Conservation (phyloP, 2,797 vertebrate genomes). For the Malacoraja senta region DNA sequence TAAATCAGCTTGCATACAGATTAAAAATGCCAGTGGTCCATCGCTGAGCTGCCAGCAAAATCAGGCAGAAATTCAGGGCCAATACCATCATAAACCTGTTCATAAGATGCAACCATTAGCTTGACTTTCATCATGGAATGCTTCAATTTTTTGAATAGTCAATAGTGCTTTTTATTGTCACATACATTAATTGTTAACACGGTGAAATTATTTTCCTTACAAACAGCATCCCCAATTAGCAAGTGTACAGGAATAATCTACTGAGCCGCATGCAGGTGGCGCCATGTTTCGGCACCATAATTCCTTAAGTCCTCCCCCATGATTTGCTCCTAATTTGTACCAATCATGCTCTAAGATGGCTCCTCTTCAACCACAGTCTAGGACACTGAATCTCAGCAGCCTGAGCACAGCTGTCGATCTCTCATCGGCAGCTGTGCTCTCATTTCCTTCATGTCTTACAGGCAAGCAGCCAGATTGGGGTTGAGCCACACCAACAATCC, state of each 20-base stretch:
- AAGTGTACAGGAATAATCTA: no score
- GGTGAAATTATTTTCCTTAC: no score
- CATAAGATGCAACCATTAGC: not conserved
- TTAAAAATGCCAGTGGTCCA: no score
- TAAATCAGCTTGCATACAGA: no score
- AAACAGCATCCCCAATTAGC: no score
- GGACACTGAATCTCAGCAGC: not conserved
- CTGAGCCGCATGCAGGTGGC: no score
- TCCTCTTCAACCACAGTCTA: not conserved
- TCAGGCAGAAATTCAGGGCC: no score
- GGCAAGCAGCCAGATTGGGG: not conserved
- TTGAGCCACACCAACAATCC: not conserved
- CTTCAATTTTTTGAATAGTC: not conserved
- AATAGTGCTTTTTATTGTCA: no score
- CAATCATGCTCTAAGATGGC: not conserved
- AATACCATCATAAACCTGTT: not conserved
- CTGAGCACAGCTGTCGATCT: not conserved
- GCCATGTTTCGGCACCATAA: no score
- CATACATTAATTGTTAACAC: no score
- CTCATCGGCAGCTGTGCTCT: slow-evolving; percentile 26
- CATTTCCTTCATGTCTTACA: not conserved
- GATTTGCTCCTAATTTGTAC: not conserved
- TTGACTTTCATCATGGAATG: not conserved
- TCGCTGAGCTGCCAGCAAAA: no score
- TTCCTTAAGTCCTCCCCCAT: not conserved